Conservation (phyloP, 92 coral and sea anemone species). For the Diadumene lineata region DNA sequence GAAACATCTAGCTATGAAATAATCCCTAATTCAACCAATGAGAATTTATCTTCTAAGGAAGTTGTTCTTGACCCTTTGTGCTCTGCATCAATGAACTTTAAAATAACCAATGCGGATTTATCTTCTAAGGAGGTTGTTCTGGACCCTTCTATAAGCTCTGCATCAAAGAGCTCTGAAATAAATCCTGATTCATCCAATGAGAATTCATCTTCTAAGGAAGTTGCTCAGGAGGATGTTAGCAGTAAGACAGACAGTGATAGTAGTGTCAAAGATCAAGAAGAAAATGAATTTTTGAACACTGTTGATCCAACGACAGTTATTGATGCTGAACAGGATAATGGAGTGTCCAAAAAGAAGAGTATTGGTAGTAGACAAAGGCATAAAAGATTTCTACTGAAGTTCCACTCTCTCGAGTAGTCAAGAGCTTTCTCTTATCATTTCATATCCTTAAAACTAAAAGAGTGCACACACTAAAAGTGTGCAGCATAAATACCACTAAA, state of each 20-base stretch:
- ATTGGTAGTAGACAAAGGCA: constrained; percentile 27
- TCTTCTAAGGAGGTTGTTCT: too few relatives aligned
- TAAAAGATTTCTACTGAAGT: constrained; percentile 30
- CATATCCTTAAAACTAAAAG: too few relatives aligned
- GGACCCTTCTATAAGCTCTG: too few relatives aligned
- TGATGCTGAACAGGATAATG: neutral
- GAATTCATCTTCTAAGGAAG: neutral
- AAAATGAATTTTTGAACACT: neutral
- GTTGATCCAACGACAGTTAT: neutral
- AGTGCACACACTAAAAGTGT: too few relatives aligned
- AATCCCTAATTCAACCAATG: neutral
- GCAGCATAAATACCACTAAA: too few relatives aligned
- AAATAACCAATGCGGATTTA: too few relatives aligned
- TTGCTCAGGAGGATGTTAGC: neutral
- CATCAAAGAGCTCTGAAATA: neutral
- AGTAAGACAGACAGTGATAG: neutral
- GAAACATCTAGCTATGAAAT: neutral
- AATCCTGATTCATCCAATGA: neutral
- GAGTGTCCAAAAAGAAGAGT: constrained; percentile 2
- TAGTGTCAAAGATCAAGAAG: neutral
- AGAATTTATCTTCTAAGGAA: neutral
- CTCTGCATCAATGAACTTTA: too few relatives aligned
- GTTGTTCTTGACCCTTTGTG: too few relatives aligned
- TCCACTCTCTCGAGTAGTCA: constrained; percentile 25
- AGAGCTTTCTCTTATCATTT: too few relatives aligned